Base-by-base conservation (phyloP, 2,113 vertebrate genomes). In the Rhinolophus ferrumequinum region DNA sequence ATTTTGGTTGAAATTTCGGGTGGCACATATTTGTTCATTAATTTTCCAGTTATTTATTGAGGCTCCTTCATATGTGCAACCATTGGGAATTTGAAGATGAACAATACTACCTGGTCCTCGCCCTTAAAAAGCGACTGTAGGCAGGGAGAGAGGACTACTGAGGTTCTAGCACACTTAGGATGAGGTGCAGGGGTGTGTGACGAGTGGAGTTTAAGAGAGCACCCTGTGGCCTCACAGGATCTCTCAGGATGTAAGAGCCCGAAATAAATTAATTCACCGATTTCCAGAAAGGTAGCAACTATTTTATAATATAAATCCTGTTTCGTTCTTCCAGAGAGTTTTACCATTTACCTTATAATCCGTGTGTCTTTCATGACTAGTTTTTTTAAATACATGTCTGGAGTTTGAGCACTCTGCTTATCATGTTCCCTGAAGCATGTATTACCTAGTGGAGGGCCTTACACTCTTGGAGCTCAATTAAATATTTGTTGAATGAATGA, bases 11-110 rank as follows among this genome's bases (percentile, higher is more conserved):
- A 82, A n/a, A 7, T 73, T 91, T 91, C 73, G 76, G 66, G 54
- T 64, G 77, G 35, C 44, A 94, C 64, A 81, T 75, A 81, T 56
- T 97, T 94, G n/a, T 30, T 96, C 21, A 64, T 90, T 66, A 50
- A 82, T 88, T 77, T 14, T 41, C 21, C 24, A 76, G 58, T 85
- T 81, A 67, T 82, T 82, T 62, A 69, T 28, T 50, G 66, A 89
- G 16, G 8, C 30, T 24, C n/a, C 75, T 9, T 62, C 50, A 15
- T 67, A 26, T 86, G 69, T 50, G n/a, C 52, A 79, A n/a, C 58
- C 41, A 79, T 33, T 83, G 75, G 35, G 28, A 73, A 83, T 92
- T 56, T 4, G 10, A 82, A 33, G 64, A n/a, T 73, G n/a, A 73
- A 47, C 10, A 62, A 15, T 24, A 11, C n/a, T 38, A 3, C 0